Percentiles rank a stretch among this genome's conserved stretches.
These are phyloP conservation scores for Eupithecia subfuscata DNA, from an alignment of 2,888 invertebrate species.

Conservation along the genomic window DNA sequence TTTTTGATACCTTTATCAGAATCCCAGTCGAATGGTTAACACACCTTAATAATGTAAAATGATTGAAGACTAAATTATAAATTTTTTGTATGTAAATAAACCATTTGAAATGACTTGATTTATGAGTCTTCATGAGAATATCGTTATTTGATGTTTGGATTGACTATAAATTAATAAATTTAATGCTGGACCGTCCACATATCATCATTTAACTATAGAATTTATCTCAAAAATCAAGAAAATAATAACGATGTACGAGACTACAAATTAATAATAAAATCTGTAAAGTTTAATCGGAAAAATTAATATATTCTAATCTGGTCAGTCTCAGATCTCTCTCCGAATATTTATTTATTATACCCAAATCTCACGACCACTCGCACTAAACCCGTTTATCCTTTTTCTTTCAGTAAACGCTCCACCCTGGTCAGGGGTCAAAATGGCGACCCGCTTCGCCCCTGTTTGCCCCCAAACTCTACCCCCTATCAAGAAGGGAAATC, in stretches of 20 bases:
- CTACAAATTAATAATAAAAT: too few relatives aligned
- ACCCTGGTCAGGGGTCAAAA: slow-evolving; percentile 89
- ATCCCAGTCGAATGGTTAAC: not conserved
- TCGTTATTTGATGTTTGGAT: not conserved
- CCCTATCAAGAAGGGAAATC: slow-evolving; percentile 84
- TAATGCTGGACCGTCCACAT: too few relatives aligned
- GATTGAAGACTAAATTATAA: slow-evolving; percentile 9
- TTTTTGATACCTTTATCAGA: not conserved
- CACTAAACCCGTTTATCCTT: not conserved
- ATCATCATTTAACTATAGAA: too few relatives aligned
- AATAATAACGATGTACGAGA: too few relatives aligned
- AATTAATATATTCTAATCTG: too few relatives aligned
- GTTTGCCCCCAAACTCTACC: slow-evolving; percentile 95
- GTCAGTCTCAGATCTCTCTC: too few relatives aligned
- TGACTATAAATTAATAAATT: too few relatives aligned
- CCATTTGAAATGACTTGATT: slow-evolving; percentile 4
- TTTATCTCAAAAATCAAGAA: too few relatives aligned
- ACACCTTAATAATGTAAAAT: not conserved
- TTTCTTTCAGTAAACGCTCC: slow-evolving; percentile 87
- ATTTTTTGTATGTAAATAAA: slow-evolving; percentile 7
- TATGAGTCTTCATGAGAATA: not conserved
- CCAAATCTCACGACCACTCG: not conserved
- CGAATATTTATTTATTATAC: not conserved
- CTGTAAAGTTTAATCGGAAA: too few relatives aligned
- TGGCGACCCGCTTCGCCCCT: slow-evolving; percentile 88